Conservation (phyloP, 2,797 vertebrate species). For the Oreonectes daqikongensis region DNA sequence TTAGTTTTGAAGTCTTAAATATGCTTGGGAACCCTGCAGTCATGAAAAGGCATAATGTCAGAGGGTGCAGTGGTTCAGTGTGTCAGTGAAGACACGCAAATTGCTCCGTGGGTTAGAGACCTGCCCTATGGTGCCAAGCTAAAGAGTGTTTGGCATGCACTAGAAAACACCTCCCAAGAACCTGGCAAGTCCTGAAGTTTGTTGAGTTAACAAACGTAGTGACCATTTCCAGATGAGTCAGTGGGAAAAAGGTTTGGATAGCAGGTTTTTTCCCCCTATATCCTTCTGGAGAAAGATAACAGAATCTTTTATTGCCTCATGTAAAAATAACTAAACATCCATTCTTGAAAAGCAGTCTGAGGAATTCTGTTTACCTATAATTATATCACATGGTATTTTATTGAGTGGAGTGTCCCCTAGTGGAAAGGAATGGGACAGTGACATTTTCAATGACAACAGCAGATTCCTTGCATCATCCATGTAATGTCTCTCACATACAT, state of each 20-base stretch:
- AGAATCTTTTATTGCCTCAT: slow-evolving; percentile 1
- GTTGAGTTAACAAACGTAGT: slow-evolving; percentile 53
- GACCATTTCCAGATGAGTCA: slow-evolving; percentile 48
- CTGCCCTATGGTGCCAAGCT: slow-evolving; percentile 35
- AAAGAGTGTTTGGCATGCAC: slow-evolving; percentile 42
- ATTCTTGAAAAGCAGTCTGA: slow-evolving; percentile 6
- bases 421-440: slow-evolving; percentile 19
- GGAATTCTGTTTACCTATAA: slow-evolving; percentile 1
- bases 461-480: neutral
- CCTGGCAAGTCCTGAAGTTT: slow-evolving; percentile 38
- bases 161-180: slow-evolving; percentile 36
- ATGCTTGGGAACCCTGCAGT: slow-evolving; percentile 35
- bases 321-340: slow-evolving; percentile 1
- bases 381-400: slow-evolving; percentile 8
- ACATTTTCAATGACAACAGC: slow-evolving; percentile 5
- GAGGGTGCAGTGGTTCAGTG: slow-evolving; percentile 32
- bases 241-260: slow-evolving; percentile 20
- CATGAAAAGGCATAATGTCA: slow-evolving; percentile 38
- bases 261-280: neutral
- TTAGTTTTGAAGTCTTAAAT: slow-evolving; percentile 35
- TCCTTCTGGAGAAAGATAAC: slow-evolving; percentile 3
- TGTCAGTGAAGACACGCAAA: slow-evolving; percentile 38
- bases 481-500: neutral
- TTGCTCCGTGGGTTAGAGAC: neutral
- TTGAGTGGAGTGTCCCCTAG: slow-evolving; percentile 41